Evolutionary conservation across 1,140 invertebrate species (phyloP), one percentile per base, ranked within the genome.

Genomic region (Caenorhabditis inopinata): DNA sequence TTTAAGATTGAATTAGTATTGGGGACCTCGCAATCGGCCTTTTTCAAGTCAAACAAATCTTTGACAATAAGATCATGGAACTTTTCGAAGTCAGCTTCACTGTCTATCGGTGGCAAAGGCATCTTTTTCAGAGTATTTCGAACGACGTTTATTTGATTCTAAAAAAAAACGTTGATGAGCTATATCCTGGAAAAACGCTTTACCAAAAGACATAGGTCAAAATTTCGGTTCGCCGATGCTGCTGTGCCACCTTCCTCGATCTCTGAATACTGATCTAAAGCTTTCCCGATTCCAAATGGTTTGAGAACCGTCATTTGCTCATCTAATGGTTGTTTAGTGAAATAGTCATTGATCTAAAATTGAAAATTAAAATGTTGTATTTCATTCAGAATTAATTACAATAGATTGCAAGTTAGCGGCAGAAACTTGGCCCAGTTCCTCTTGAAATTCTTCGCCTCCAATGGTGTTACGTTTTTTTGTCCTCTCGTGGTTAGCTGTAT

Each of bases 291-390:
- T 42, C 48, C 51, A 9, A 29, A 27, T 12, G 73, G 35, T 48
- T 48, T 51, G 9, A 75, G 73, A 47, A 83, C 47, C n/a, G 78
- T 75, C 32, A 83, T 35, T 27, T 81, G 73, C 16, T 80, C 79
- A 2, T 42, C 47, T 11, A 80, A n/a, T 4, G 46, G 74, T 23
- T 82, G 35, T 16, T 76, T 58, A 6, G 51, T 48, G 51, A 46
- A 82, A 42, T 83, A 62, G 32, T 79, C 62, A 42, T 53, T 58
- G 21, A 79, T 82, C 77, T 78, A 51, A 46, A 80, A 42, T 32
- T 51, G 25, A 83, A 76, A 45, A 76, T 74, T 42, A 53, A 73
- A 62, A 48, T 80, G 78, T 46, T 68, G 75, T 48, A 25, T 47
- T 4, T 2, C 35, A 29, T 14, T 29, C 1, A 23, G 9, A 68